Base-by-base conservation (phyloP, 1,140 invertebrate genomes). In the Rhyzopertha dominica region DNA sequence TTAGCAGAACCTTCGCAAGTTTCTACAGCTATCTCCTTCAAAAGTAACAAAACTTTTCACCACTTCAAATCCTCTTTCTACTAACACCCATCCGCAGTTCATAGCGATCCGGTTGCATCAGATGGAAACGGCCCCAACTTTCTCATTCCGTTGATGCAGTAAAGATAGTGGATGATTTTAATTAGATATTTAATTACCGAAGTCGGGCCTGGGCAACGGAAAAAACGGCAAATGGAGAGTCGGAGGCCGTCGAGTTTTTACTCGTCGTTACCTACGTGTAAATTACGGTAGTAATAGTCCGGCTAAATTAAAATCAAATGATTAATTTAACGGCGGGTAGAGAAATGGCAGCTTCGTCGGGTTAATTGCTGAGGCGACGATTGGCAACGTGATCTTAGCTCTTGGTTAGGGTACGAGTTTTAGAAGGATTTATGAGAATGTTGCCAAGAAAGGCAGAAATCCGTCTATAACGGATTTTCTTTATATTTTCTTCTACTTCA, bases 281-380 rank as follows among this genome's bases (percentile, higher is more conserved):
- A 56, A 56, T 56, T 56, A 47, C 53, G 47, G 20, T 37, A 46
- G 49, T 51, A 51, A 51, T 51, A 47, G 49, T 53, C 50, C 41
- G 29, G 50, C 50, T 56, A 56, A 56, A 56, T 56, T 56, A 56
- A 53, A 56, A 56, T 56, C 53, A 40, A 53, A 56, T 56, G 53
- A 56, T 56, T 56, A 56, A 56, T 56, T 56, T 56, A 49, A 53
- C 50, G 53, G 40, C 50, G 43, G 42, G 28, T 30, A n/a, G n/a
- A n/a, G 40, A 12, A 47, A 47, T 47, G 37, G 38, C 49, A 47
- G 44, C 43, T 47, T 47, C 49, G 42, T 47, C 49, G 42, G 32
- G 40, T 42, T 42, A 42, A 42, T 29, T 42, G 29, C 32, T n/a
- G n/a, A n/a, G n/a, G n/a, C 34, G 31, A 43, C 31, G 34, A 43